Conservation (phyloP, 30 jellyfish, hydroid and myxozoan species). For the Cassiopea xamachana region DNA sequence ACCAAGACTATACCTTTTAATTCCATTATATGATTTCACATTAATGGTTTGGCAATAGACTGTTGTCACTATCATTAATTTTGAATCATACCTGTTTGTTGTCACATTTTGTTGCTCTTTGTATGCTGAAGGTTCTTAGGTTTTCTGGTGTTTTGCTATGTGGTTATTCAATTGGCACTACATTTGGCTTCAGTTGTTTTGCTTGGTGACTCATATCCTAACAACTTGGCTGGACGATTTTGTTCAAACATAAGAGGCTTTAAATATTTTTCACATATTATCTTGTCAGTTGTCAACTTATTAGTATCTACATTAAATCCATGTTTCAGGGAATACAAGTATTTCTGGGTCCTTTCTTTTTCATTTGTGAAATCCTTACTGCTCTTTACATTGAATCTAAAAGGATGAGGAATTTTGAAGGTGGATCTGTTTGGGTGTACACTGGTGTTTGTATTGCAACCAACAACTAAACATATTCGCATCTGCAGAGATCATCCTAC, state of each 20-base stretch:
- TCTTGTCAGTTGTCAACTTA: constrained; percentile 24
- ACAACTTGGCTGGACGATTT: constrained; percentile 31
- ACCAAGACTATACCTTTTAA: too few species aligned
- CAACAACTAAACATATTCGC: constrained; percentile 12
- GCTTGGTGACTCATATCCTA: constrained; percentile 21
- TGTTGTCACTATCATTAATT: too few species aligned
- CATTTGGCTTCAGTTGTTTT: constrained; percentile 25
- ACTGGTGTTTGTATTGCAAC: constrained; percentile 34
- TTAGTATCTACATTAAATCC: constrained; percentile 8
- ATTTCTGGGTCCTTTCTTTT: constrained; percentile 36
- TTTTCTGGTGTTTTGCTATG: constrained; percentile 10
- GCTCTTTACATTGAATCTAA: constrained; percentile 16
- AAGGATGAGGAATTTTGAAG: constrained; percentile 23
- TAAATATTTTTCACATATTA: constrained; percentile 19
- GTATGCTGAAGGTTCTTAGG: constrained; percentile 6
- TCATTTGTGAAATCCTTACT: not conserved
- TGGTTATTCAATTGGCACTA: constrained; percentile 5
- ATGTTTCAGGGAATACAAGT: constrained; percentile 28
- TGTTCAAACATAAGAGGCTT: constrained; percentile 36
- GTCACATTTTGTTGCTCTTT: constrained; percentile 40
- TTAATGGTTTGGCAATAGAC: too few species aligned
- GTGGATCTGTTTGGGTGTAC: constrained; percentile 31
- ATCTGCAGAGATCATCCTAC: constrained; percentile 14
- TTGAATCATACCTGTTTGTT: constrained; percentile 32
- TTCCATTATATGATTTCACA: too few species aligned